These are phyloP conservation scores for Phrynocephalus forsythii DNA, from an alignment of 2,797 vertebrate species.

Conservation along the genomic window DNA sequence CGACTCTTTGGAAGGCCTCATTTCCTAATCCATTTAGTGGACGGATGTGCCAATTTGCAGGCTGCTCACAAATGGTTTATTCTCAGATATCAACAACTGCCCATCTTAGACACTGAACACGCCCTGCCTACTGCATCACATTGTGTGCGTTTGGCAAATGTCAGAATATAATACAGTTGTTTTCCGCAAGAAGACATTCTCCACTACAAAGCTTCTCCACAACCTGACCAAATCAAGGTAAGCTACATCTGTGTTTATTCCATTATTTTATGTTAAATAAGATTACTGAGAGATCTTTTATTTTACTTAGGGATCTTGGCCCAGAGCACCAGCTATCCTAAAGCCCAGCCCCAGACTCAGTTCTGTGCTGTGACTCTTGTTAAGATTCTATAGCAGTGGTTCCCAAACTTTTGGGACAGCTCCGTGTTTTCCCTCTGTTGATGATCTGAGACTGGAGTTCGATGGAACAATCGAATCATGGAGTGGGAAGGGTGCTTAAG, in stretches of 20 bases:
- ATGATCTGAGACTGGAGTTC: too few species aligned
- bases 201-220: background rate
- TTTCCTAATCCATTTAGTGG: constrained; percentile 16
- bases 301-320: too few species aligned
- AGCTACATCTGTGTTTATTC: background rate
- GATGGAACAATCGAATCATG: too few species aligned
- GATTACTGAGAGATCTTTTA: background rate
- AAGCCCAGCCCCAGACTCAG: too few species aligned
- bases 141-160: background rate
- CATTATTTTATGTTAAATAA: background rate
- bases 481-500: too few species aligned
- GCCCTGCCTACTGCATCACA: constrained; percentile 20
- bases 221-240: background rate
- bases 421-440: too few species aligned
- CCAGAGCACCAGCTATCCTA: too few species aligned
- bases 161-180: background rate
- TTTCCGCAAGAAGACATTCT: background rate
- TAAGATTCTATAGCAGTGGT: too few species aligned
- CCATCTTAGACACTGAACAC: constrained; percentile 50
- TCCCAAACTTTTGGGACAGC: too few species aligned
- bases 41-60: too few species aligned
- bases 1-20: background rate
- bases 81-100: background rate
- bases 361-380: too few species aligned
- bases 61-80: background rate